phyloP scores from a whole-genome alignment of 2,797 vertebrate genomes.

The Coilia nasus region DNA sequence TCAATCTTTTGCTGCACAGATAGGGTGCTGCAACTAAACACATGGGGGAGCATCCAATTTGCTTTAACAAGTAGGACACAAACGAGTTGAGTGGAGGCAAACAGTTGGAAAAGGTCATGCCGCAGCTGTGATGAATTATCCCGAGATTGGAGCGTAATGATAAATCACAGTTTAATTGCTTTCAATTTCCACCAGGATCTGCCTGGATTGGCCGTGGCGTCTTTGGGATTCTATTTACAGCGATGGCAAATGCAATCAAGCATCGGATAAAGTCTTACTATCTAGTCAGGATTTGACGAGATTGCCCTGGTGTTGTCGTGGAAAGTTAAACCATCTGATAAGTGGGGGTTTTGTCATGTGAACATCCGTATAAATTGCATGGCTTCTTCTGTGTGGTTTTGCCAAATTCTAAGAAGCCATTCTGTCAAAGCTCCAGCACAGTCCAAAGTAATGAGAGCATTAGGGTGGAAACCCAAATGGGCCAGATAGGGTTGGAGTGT shows the following conservation, averaged over 20 bases:
- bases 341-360: background rate
- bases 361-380: background rate
- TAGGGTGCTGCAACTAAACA: constrained; percentile 31
- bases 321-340: constrained; percentile 6
- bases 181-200: constrained; percentile 35
- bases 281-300: background rate
- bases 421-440: background rate
- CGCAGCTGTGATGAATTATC: constrained; percentile 53
- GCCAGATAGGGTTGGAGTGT: constrained; percentile 53
- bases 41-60: constrained; percentile 28
- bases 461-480: constrained; percentile 50
- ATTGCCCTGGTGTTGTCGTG: background rate
- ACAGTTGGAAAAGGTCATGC: constrained; percentile 35
- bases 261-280: constrained; percentile 22
- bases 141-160: constrained; percentile 45
- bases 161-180: constrained; percentile 52
- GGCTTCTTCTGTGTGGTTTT: background rate
- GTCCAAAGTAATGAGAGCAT: constrained; percentile 8
- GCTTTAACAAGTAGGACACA: constrained; percentile 29
- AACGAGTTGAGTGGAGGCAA: constrained; percentile 42
- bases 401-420: background rate
- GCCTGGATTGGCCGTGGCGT: constrained; percentile 22
- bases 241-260: constrained; percentile 35
- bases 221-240: constrained; percentile 37
- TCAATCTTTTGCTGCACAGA: constrained; percentile 38